Percentiles rank a stretch among this genome's conserved stretches.
phyloP scores from a whole-genome alignment of 2,888 invertebrate species.

The Anorthoa munda region DNA sequence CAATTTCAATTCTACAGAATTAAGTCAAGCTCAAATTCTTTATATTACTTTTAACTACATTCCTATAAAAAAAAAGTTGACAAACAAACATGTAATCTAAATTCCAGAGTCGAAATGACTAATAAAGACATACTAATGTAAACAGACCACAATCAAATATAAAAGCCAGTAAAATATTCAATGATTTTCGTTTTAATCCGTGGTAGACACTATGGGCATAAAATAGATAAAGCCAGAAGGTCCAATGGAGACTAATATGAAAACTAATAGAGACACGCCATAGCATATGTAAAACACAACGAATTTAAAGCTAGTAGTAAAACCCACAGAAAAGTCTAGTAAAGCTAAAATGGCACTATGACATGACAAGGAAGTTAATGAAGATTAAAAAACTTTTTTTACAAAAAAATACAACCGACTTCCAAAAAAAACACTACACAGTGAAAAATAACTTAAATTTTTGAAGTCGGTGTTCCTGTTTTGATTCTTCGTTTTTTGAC shows the following conservation, averaged over 20 bases:
- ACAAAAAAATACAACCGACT: no score
- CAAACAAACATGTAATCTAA: slow-evolving; percentile 55
- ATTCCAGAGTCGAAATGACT: slow-evolving; percentile 60
- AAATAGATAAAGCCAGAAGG: slow-evolving; percentile 28
- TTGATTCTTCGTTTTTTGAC: no score
- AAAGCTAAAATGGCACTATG: not conserved
- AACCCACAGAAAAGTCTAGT: not conserved
- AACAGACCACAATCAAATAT: slow-evolving; percentile 61
- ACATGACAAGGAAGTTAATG: not conserved
- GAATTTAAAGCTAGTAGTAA: not conserved
- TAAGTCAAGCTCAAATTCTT: not conserved
- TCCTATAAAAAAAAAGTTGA: slow-evolving; percentile 29
- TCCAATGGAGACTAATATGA: not conserved
- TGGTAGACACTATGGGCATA: slow-evolving; percentile 16
- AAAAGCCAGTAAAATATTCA: slow-evolving; percentile 64
- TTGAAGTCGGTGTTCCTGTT: no score
- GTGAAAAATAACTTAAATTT: no score
- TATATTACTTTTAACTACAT: slow-evolving; percentile 7
- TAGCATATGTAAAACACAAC: not conserved
- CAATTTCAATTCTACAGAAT: not conserved
- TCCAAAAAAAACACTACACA: no score
- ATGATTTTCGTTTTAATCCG: slow-evolving; percentile 63
- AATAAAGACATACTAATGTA: slow-evolving; percentile 65
- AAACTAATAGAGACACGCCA: not conserved
- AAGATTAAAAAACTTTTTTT: no score